Evolutionary conservation across 2,797 vertebrate species (phyloP).

Genomic region (Pristis pectinata): DNA sequence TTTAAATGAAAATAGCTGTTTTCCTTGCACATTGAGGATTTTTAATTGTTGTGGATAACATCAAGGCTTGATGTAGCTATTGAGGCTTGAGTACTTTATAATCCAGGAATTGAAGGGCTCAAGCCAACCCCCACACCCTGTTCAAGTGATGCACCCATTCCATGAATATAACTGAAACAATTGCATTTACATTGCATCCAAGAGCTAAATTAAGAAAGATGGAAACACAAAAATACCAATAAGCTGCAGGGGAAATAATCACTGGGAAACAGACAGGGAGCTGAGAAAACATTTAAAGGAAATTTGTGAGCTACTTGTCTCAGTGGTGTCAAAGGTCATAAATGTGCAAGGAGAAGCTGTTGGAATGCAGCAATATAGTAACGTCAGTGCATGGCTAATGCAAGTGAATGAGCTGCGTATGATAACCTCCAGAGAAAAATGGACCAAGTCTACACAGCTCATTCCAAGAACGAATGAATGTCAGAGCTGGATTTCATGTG

Average conservation of each 20-base stretch:
- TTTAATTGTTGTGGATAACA: not conserved
- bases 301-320: not conserved
- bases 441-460: constrained; percentile 11
- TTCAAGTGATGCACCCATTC: not conserved
- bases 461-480: not conserved
- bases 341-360: not conserved
- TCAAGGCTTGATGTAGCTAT: not conserved
- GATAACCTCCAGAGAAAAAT: not conserved
- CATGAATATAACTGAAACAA: not conserved
- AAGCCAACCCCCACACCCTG: not conserved
- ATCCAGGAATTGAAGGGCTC: not conserved
- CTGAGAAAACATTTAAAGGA: not conserved
- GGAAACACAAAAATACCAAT: too few relatives aligned
- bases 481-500: not conserved
- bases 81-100: not conserved
- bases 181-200: not conserved
- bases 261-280: too few relatives aligned
- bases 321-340: not conserved
- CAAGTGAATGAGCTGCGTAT: not conserved
- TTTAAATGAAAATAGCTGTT: not conserved
- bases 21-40: not conserved
- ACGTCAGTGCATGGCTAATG: not conserved
- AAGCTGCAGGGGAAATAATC: too few relatives aligned
- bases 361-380: constrained; percentile 5
- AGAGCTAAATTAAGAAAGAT: not conserved